Percentiles rank a stretch among this genome's conserved stretches.
Evolutionary conservation across 2,888 invertebrate species (phyloP).

Genomic region (Phortica magna): DNA sequence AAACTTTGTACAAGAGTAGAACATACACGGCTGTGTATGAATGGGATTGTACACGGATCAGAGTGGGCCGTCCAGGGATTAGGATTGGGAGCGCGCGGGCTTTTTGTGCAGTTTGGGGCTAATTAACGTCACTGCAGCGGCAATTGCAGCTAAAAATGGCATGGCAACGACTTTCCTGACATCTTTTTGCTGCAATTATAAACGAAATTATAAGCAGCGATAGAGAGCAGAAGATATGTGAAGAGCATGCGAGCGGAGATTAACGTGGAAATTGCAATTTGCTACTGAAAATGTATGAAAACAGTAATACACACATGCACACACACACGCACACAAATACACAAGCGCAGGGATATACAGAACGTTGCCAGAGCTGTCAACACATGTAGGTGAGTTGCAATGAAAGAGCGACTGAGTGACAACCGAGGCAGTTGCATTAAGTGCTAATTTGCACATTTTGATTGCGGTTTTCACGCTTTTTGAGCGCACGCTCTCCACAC

Average conservation of each 20-base stretch:
- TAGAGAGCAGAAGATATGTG: constrained; percentile 19
- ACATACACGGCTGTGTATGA: too few species aligned
- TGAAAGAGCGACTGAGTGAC: not conserved
- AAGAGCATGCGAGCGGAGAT: constrained; percentile 56
- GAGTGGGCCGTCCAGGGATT: not conserved
- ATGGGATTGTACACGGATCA: too few species aligned
- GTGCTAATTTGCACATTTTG: constrained; percentile 71
- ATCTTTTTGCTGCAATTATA: constrained; percentile 62
- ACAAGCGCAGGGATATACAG: not conserved
- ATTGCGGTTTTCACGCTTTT: constrained; percentile 59
- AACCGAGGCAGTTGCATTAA: constrained; percentile 52
- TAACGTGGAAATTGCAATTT: constrained; percentile 72
- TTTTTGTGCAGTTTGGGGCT: not conserved
- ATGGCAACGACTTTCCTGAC: constrained; percentile 42
- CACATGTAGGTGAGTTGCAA: not conserved
- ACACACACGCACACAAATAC: constrained; percentile 16
- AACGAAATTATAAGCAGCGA: constrained; percentile 68
- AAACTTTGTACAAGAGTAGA: not conserved
- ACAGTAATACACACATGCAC: constrained; percentile 20
- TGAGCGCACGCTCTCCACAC: constrained; percentile 21
- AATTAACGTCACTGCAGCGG: constrained; percentile 28
- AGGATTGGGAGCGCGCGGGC: constrained; percentile 40
- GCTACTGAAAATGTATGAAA: constrained; percentile 58
- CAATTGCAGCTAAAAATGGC: constrained; percentile 28
- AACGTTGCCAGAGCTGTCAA: not conserved